Evolutionary conservation across 2,113 vertebrate genomes (phyloP).

Genomic region (Poecilia latipinna): DNA sequence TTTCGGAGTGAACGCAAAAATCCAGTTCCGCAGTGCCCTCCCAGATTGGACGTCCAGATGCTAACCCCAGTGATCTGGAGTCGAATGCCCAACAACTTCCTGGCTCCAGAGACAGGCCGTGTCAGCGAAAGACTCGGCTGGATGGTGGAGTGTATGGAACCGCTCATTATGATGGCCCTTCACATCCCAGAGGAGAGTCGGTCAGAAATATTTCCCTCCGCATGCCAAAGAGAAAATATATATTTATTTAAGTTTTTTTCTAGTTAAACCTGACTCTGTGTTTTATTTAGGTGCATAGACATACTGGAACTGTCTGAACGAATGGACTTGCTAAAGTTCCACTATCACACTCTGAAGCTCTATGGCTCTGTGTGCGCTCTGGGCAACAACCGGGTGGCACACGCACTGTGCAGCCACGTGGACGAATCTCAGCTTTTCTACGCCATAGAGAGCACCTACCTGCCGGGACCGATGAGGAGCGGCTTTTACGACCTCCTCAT

Average conservation of each 20-base stretch:
- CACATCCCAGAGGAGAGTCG: constrained; percentile 95
- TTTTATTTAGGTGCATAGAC: constrained; percentile 86
- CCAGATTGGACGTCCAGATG: constrained; percentile 86
- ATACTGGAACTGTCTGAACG: constrained; percentile 91
- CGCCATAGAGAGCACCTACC: constrained; percentile 88
- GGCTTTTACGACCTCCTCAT: constrained; percentile 94
- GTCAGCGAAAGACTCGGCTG: constrained; percentile 89
- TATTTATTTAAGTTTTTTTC: neutral
- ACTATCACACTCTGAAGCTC: constrained; percentile 89
- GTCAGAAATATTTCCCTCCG: constrained; percentile 62
- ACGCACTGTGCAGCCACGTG: constrained; percentile 93
- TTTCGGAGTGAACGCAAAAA: constrained; percentile 93
- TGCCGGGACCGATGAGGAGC: constrained; percentile 88
- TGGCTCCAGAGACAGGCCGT: constrained; percentile 81
- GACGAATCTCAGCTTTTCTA: constrained; percentile 93
- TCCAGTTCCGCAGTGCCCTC: constrained; percentile 90
- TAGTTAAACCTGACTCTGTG: neutral
- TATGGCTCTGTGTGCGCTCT: constrained; percentile 92
- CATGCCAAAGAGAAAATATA: neutral
- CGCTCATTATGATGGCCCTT: constrained; percentile 94
- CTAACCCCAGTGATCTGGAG: constrained; percentile 93
- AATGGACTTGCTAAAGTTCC: constrained; percentile 87
- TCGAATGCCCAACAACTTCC: constrained; percentile 90
- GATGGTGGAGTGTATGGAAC: constrained; percentile 86
- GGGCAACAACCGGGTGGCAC: constrained; percentile 95